Percentiles rank a stretch among this genome's conserved stretches.
phyloP scores from a whole-genome alignment of 2,113 vertebrate species.

The Neogale vison region DNA sequence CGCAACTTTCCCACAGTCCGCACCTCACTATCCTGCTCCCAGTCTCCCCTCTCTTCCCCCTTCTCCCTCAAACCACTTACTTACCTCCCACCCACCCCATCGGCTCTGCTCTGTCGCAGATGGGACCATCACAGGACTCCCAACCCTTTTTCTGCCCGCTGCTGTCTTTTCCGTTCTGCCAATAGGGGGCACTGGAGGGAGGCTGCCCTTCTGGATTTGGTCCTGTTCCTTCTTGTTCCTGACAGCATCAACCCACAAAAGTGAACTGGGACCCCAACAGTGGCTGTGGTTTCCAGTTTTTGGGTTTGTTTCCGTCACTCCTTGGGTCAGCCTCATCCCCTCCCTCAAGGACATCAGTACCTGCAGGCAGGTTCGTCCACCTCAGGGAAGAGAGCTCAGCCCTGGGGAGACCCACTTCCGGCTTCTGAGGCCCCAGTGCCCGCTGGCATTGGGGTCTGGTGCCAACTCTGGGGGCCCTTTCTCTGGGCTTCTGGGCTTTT shows the following conservation, averaged over 20 bases:
- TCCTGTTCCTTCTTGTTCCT: not conserved
- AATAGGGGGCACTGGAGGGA: too few species aligned
- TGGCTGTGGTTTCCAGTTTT: not conserved
- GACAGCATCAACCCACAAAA: not conserved
- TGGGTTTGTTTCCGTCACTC: not conserved
- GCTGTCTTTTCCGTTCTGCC: not conserved
- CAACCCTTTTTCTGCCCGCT: accelerated
- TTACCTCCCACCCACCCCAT: not conserved
- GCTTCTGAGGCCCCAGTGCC: not conserved
- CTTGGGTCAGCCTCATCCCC: too few species aligned
- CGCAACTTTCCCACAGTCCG: too few species aligned
- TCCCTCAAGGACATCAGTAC: not conserved
- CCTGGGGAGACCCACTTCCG: accelerated
- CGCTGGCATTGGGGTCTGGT: not conserved
- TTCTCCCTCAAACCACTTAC: not conserved
- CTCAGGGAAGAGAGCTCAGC: not conserved
- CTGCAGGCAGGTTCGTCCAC: accelerated
- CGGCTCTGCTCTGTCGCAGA: not conserved
- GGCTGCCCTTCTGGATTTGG: not conserved
- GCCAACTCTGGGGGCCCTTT: not conserved
- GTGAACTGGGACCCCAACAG: not conserved
- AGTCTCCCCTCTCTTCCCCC: not conserved
- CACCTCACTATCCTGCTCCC: not conserved
- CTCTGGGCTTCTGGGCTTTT: not conserved
- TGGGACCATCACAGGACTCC: too few species aligned